Evolutionary conservation across 2,797 vertebrate genomes (phyloP).

Genomic region (Pyrocephalus nanus): DNA sequence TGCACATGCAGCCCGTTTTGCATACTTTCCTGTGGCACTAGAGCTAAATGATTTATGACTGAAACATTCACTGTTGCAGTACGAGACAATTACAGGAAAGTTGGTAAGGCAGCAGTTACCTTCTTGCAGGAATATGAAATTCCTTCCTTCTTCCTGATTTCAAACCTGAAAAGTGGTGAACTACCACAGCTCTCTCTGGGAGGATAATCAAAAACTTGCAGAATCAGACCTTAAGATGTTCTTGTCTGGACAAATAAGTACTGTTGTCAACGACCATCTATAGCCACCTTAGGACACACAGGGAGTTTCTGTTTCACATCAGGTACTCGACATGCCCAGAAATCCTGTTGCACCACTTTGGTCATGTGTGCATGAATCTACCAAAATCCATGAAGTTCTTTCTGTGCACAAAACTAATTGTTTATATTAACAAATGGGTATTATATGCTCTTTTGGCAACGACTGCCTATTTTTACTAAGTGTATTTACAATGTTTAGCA

Average conservation of each 20-base stretch:
- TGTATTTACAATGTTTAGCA: not conserved
- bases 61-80: not conserved
- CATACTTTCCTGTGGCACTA: conserved; percentile 13
- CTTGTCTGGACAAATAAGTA: not conserved
- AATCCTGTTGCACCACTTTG: not conserved
- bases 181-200: not conserved
- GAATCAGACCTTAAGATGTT: not conserved
- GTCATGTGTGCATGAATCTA: not conserved
- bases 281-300: not conserved
- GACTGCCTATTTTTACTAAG: not conserved
- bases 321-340: not conserved
- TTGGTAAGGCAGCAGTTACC: not conserved
- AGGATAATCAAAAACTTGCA: not conserved
- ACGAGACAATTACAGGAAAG: conserved; percentile 14
- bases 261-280: not conserved
- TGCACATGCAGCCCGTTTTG: not conserved
- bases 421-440: not conserved
- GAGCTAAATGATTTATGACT: conserved; percentile 20
- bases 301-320: not conserved
- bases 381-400: not conserved
- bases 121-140: conserved; percentile 6
- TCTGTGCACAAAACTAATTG: not conserved
- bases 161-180: not conserved
- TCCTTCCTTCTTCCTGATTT: conserved; percentile 18
- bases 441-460: not conserved